Evolutionary conservation across 2,888 invertebrate genomes (phyloP).

Genomic region (Deroplatys truncata): DNA sequence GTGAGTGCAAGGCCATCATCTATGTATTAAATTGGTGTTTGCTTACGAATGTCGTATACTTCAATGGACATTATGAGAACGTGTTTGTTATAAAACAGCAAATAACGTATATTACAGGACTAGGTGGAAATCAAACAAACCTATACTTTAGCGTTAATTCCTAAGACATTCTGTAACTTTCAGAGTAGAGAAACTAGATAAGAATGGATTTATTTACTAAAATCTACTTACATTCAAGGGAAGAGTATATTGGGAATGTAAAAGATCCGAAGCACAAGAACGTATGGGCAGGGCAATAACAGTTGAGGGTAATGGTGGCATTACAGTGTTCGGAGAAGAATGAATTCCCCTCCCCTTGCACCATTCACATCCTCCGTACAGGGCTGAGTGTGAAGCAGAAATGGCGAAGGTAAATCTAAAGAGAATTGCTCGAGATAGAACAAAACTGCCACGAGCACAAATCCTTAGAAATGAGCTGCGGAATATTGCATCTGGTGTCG

Average conservation of each 20-base stretch:
- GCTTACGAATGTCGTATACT: too few species aligned
- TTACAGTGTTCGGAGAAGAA: background rate
- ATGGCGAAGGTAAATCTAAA: background rate
- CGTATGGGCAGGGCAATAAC: background rate
- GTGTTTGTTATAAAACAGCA: too few species aligned
- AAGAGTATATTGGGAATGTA: background rate
- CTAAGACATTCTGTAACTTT: too few species aligned
- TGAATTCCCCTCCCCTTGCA: background rate
- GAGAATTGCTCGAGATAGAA: background rate
- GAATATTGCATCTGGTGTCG: background rate
- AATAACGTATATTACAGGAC: too few species aligned
- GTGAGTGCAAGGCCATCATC: too few species aligned
- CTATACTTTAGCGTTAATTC: too few species aligned
- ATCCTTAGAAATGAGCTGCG: background rate
- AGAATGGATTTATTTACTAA: background rate
- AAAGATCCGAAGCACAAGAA: background rate
- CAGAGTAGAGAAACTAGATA: too few species aligned
- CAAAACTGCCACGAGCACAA: background rate
- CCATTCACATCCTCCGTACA: too few species aligned
- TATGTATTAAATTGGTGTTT: too few species aligned
- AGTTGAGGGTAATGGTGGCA: background rate
- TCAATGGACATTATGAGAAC: too few species aligned
- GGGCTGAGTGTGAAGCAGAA: background rate
- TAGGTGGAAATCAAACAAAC: too few species aligned
- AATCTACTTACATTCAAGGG: background rate